Evolutionary conservation across 1,140 invertebrate genomes (phyloP).

Genomic region (Probaryconus sp.): DNA sequence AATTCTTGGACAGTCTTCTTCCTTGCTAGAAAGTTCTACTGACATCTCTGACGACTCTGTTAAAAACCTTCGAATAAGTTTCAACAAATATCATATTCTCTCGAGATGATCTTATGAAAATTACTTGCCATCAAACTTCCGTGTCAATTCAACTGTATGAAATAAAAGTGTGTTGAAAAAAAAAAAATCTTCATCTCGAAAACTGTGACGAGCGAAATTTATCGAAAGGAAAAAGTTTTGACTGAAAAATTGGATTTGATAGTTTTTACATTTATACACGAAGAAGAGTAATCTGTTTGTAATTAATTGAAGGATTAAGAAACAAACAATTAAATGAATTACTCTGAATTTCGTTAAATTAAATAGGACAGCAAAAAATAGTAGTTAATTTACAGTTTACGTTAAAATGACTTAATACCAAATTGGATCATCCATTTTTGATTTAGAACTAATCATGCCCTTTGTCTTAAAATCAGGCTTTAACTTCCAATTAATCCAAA

Average conservation of each 20-base stretch:
- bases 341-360: too few species aligned
- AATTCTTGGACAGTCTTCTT: slow-evolving; percentile 46
- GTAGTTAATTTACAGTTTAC: too few species aligned
- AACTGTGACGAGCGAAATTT: slow-evolving; percentile 26
- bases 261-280: too few species aligned
- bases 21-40: slow-evolving; percentile 33
- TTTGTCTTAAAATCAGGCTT: too few species aligned
- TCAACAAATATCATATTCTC: slow-evolving; percentile 50
- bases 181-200: slow-evolving; percentile 30
- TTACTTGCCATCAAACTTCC: slow-evolving; percentile 50
- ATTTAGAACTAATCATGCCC: too few species aligned
- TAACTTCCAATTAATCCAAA: too few species aligned
- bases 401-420: too few species aligned
- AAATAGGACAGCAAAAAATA: too few species aligned
- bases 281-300: too few species aligned
- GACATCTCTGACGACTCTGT: slow-evolving; percentile 46
- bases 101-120: slow-evolving; percentile 48
- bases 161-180: slow-evolving; percentile 35
- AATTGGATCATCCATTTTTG: too few species aligned
- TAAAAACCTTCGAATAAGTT: slow-evolving; percentile 53
- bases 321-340: too few species aligned
- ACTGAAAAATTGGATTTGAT: slow-evolving; percentile 19
- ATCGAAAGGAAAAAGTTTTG: slow-evolving; percentile 30
- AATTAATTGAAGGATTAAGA: too few species aligned
- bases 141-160: slow-evolving; percentile 42